phyloP scores from a whole-genome alignment of 2,888 invertebrate species.

The Germaria angustata region DNA sequence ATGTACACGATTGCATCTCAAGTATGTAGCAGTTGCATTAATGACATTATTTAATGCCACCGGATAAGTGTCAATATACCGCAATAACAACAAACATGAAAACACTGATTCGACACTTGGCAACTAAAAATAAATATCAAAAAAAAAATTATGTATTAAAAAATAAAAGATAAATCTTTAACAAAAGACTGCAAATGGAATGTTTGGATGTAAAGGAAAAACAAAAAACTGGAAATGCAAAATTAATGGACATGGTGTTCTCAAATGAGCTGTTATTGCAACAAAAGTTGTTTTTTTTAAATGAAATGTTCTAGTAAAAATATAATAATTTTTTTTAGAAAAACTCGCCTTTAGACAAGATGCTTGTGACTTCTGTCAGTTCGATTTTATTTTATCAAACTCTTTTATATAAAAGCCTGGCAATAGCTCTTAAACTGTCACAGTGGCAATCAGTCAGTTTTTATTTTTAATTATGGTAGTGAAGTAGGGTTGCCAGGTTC shows the following conservation, averaged over 20 bases:
- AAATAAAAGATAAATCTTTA: not conserved
- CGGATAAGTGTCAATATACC: constrained; percentile 67
- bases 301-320: too few species aligned
- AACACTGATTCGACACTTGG: constrained; percentile 53
- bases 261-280: not conserved
- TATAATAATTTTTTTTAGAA: not conserved
- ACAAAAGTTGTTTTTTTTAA: too few species aligned
- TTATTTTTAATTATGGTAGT: too few species aligned
- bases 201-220: constrained; percentile 5
- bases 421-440: too few species aligned
- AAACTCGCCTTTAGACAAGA: not conserved
- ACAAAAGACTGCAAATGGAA: constrained; percentile 30
- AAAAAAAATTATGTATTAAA: constrained; percentile 27
- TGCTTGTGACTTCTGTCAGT: not conserved
- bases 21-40: constrained; percentile 56
- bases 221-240: constrained; percentile 4
- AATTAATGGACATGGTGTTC: not conserved
- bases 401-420: too few species aligned
- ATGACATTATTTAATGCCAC: constrained; percentile 67
- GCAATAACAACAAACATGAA: constrained; percentile 60
- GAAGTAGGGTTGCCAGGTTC: too few species aligned
- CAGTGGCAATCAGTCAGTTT: too few species aligned
- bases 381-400: not conserved
- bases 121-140: too few species aligned
- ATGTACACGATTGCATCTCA: constrained; percentile 12